Base-by-base conservation (phyloP, 2,888 invertebrate species). In the Meteorus colon region DNA sequence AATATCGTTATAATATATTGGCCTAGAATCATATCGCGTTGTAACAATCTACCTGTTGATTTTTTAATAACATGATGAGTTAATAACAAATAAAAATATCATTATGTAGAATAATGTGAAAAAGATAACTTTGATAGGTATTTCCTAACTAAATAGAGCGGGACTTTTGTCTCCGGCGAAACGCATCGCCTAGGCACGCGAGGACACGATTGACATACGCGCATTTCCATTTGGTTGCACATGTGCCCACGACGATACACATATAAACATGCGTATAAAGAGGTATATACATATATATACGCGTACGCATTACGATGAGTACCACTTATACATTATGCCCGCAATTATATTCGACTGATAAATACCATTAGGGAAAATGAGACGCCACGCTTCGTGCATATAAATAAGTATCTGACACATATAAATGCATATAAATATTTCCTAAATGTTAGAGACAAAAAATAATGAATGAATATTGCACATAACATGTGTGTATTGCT, bases 181-280 rank as follows among this genome's bases (percentile, higher is more conserved):
- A 65, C 74, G 62, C 70, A 70, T 75, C 45, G 55, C 31, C 10
- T 55, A 71, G 59, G 45, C 75, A 75, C 75, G 75, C 75, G 71
- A 75, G 75, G 71, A 65, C 75, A 66, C 59, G 66, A 71, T 75
- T 68, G n/a, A 55, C 19, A 59, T 71, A 71, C 71, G 48, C 55
- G 19, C 19, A 55, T 71, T 71, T 75, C 71, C 71, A 66, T 71
- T 66, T 71, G 29, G 66, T 66, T 71, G 71, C 45, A 71, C 66
- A 67, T 70, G 60, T 70, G 60, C 60, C 29, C 14, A 31, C 51
- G 48, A 41, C 41, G 24, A 37, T 41, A 24, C 10, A 24, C 16
- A 55, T 27, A 34, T 37, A 59, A 6, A 24, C n/a, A 14, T 10
- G 5, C 3, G 27, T 19, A 45, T n/a, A 29, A 29, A 41, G 12